A percentile compares a stretch with the other conserved stretches of the same genome.
phyloP scores from a whole-genome alignment of 2,888 invertebrate genomes.

The Ophioninae sp. region DNA sequence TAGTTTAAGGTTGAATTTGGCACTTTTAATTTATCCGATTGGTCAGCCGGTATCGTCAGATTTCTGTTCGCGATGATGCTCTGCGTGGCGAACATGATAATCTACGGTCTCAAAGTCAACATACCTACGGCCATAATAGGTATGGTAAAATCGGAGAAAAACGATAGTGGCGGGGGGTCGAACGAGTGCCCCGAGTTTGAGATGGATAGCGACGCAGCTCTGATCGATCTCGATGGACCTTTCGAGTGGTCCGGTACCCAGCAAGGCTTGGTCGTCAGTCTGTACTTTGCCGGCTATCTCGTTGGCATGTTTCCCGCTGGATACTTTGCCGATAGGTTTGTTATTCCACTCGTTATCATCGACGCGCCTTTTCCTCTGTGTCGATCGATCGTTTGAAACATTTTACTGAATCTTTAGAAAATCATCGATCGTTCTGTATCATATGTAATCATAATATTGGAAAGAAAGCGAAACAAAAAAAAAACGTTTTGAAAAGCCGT shows the following conservation, averaged over 20 bases:
- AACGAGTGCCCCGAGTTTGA: constrained; percentile 71
- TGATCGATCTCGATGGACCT: constrained; percentile 72
- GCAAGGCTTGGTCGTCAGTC: constrained; percentile 75
- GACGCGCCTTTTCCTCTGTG: too few relatives aligned
- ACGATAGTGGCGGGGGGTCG: constrained; percentile 31
- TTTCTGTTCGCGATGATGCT: constrained; percentile 77
- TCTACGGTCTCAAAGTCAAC: constrained; percentile 78
- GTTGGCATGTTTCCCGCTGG: constrained; percentile 78
- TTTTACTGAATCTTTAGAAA: too few relatives aligned
- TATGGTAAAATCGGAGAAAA: constrained; percentile 72
- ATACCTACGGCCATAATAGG: constrained; percentile 76
- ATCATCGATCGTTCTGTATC: too few relatives aligned
- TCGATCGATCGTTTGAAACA: too few relatives aligned
- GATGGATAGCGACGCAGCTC: not conserved
- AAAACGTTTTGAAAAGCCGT: not conserved
- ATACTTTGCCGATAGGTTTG: constrained; percentile 78
- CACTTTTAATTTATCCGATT: not conserved
- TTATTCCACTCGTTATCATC: constrained; percentile 22
- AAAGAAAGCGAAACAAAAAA: too few relatives aligned
- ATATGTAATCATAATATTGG: too few relatives aligned
- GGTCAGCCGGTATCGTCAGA: constrained; percentile 71
- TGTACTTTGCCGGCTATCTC: constrained; percentile 78
- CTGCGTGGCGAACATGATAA: constrained; percentile 79
- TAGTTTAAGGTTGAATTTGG: not conserved
- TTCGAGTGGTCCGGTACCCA: constrained; percentile 75